Base-by-base conservation (phyloP, 2,888 invertebrate species). In the Pycnomerus fuliginosus region DNA sequence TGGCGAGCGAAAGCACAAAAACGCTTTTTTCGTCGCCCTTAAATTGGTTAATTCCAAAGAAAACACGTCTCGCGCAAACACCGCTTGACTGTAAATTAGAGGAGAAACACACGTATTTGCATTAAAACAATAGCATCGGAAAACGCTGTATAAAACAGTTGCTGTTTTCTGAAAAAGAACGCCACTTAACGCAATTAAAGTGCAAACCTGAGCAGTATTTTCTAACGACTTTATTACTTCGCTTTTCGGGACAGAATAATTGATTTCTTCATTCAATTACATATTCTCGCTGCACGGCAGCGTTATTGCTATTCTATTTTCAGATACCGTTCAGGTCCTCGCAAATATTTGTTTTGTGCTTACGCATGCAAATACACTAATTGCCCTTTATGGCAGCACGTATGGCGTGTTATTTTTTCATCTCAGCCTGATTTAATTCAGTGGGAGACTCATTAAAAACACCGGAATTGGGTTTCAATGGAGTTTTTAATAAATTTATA, bases 331-430 rank as follows among this genome's bases (percentile, higher is more conserved):
- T 29, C 37, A 14, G 29, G 7, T 34, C 15, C 24, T 17, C 15
- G 15, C 38, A 38, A 38, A 38, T 29, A 38, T 38, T 38, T 38
- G 38, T 38, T 38, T 23, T 22, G 38, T 38, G 38, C 30, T 38
- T 38, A 38, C 30, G 30, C 30, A 38, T 38, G 38, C 38, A 38
- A 30, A 38, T 38, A 38, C 38, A 12, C 30, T 38, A 38, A 38
- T 38, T 38, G 38, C 23, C 38, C 13, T 37, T 38, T 30, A 23
- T 16, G 22, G 38, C 20, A n/a, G 37, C 37, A 37, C 28, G 38
- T 20, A 29, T 30, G 37, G n/a, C n/a, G n/a, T n/a, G n/a, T n/a
- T n/a, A n/a, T n/a, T n/a, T n/a, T n/a, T n/a, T n/a, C n/a, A n/a
- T n/a, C n/a, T n/a, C n/a, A n/a, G n/a, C n/a, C n/a, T n/a, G n/a